Conservation (phyloP, 2,113 vertebrate genomes). For the Columba janthina region DNA sequence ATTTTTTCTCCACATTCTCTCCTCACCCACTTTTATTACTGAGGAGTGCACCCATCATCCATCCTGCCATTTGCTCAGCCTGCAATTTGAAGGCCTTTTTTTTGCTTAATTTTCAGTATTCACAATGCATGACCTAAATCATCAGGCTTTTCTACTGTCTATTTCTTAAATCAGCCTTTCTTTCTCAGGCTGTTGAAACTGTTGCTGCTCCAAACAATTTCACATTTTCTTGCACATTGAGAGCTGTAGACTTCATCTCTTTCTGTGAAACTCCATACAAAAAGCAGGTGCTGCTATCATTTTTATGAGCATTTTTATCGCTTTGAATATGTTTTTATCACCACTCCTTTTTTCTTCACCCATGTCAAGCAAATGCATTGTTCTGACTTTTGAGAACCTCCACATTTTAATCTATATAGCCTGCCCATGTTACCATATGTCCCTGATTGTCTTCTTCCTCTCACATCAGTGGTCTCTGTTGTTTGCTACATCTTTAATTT, state of each 20-base stretch:
- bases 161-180: not conserved
- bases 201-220: not conserved
- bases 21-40: not conserved
- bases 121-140: not conserved
- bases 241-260: not conserved
- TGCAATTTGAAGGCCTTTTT: not conserved
- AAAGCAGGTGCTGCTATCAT: not conserved
- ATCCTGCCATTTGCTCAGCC: not conserved
- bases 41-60: not conserved
- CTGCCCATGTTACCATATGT: not conserved
- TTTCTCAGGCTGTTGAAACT: not conserved
- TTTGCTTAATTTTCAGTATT: not conserved
- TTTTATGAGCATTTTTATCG: not conserved
- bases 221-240: not conserved
- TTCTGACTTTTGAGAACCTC: not conserved
- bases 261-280: not conserved
- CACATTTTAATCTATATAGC: not conserved
- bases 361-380: not conserved
- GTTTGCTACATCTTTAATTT: conserved; percentile 29
- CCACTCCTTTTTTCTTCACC: not conserved
- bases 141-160: not conserved
- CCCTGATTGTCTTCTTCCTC: not conserved
- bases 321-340: not conserved
- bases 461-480: not conserved
- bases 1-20: not conserved